Evolutionary conservation across 2,888 invertebrate genomes (phyloP).

Genomic region (Nowickia ferox): DNA sequence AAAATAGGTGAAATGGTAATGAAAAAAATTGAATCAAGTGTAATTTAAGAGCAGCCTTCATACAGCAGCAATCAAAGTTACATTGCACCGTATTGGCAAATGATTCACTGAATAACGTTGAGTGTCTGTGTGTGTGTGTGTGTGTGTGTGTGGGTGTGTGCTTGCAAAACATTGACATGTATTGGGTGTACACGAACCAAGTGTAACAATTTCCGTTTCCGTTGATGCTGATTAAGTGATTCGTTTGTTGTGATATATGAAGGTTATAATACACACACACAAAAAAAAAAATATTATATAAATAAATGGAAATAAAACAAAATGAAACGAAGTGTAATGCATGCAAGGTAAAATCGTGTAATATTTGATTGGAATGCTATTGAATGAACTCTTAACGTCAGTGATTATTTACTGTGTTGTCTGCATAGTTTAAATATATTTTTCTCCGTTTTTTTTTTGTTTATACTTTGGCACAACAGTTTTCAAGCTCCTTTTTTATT

Average conservation of each 20-base stretch:
- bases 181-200: conserved; percentile 66
- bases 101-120: conserved; percentile 41
- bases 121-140: neutral
- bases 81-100: conserved; percentile 61
- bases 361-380: conserved; percentile 65
- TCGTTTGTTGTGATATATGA: conserved; percentile 65
- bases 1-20: conserved; percentile 56
- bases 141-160: neutral
- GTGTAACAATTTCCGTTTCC: conserved; percentile 73
- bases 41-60: conserved; percentile 69
- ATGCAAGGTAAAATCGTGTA: conserved; percentile 27
- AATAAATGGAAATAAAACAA: conserved; percentile 41
- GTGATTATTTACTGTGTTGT: conserved; percentile 66
- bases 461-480: neutral
- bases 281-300: conserved; percentile 4
- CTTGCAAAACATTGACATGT: conserved; percentile 44
- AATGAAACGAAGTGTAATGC: conserved; percentile 35
- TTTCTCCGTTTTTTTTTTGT: neutral
- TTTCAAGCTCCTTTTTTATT: no score
- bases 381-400: conserved; percentile 63
- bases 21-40: conserved; percentile 67
- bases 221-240: conserved; percentile 71
- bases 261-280: conserved; percentile 20
- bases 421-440: conserved; percentile 30
- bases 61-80: conserved; percentile 65